phyloP scores from a whole-genome alignment of 92 coral and sea anemone genomes.

The Hydrozoanthus gracilis region DNA sequence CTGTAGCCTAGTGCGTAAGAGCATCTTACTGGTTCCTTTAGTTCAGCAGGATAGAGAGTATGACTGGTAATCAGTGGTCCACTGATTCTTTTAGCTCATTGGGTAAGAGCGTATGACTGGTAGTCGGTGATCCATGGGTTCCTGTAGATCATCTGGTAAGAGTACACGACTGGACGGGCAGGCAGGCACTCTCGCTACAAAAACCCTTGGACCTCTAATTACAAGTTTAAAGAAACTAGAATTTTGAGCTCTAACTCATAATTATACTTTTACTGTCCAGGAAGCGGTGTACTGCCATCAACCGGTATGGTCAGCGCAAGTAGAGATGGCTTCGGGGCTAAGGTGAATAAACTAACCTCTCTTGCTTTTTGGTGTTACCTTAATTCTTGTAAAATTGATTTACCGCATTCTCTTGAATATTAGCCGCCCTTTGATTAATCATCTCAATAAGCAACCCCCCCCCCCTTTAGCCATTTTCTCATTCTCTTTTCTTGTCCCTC shows the following conservation, averaged over 20 bases:
- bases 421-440: not conserved
- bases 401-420: not conserved
- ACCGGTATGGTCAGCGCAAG: not conserved
- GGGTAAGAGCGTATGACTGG: no score
- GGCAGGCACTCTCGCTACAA: not conserved
- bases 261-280: not conserved
- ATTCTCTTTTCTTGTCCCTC: no score
- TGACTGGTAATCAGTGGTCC: no score
- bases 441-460: no score
- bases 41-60: no score
- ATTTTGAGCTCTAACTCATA: not conserved
- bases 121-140: no score
- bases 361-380: not conserved
- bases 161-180: no score
- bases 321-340: not conserved
- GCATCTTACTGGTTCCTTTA: no score
- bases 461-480: no score
- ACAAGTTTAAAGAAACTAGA: not conserved
- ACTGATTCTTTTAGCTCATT: no score
- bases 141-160: no score
- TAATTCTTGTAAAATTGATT: not conserved
- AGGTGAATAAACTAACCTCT: not conserved
- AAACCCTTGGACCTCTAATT: not conserved
- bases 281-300: conserved; percentile 15
- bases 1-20: no score